A percentile compares a stretch with the other conserved stretches of the same genome.
phyloP scores from a whole-genome alignment of 2,797 vertebrate species.

The Acrocephalus scirpaceus region DNA sequence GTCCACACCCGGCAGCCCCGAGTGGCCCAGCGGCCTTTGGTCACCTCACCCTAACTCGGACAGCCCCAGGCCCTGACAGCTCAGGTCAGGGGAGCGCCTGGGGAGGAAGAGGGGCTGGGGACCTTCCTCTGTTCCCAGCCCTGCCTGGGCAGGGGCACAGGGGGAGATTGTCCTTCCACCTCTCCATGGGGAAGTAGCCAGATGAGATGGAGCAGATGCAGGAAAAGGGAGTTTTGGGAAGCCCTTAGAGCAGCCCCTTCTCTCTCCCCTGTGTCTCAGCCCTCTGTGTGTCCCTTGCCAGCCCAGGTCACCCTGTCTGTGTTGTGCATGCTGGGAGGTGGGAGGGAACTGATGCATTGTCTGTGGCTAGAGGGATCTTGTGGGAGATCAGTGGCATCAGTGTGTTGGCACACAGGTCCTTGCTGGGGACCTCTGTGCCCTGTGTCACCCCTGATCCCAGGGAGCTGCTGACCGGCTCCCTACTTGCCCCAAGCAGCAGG shows the following conservation, averaged over 20 bases:
- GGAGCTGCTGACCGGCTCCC: background rate
- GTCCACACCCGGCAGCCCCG: slow-evolving; percentile 51
- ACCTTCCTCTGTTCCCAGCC: background rate
- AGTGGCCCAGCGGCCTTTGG: slow-evolving; percentile 27
- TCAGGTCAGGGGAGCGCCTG: slow-evolving; percentile 74
- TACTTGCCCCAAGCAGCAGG: slow-evolving; percentile 70
- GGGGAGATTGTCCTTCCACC: background rate
- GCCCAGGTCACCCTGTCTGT: background rate
- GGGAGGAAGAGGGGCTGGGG: background rate
- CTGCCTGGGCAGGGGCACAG: background rate
- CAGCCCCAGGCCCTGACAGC: slow-evolving; percentile 72
- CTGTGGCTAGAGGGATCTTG: background rate
- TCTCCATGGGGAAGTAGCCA: background rate
- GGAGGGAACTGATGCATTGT: background rate
- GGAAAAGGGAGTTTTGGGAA: background rate
- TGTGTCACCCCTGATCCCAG: rapidly evolving
- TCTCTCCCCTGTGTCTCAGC: background rate
- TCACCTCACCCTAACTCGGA: slow-evolving; percentile 71
- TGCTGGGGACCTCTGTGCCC: background rate
- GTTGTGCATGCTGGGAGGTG: background rate
- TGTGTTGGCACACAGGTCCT: background rate
- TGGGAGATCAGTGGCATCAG: background rate
- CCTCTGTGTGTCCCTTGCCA: background rate
- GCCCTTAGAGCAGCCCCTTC: background rate
- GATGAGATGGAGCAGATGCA: background rate